phyloP scores from a whole-genome alignment of 2,797 vertebrate species.

The Xiphophorus birchmanni region DNA sequence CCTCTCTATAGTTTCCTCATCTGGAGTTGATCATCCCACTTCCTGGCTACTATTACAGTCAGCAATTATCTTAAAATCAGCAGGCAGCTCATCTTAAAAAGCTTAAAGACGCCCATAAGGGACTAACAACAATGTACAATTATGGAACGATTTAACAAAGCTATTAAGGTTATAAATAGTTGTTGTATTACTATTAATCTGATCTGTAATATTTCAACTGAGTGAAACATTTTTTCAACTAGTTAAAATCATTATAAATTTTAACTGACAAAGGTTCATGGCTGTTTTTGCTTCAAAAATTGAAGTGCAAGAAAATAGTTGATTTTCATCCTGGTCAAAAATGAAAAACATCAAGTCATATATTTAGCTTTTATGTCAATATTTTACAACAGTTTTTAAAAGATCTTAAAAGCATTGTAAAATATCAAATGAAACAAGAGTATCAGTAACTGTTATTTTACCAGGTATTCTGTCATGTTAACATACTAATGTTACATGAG shows the following conservation, averaged over 20 bases:
- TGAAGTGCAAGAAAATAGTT: background rate
- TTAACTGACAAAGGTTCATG: background rate
- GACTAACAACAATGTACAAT: background rate
- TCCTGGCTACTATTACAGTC: constrained; percentile 91
- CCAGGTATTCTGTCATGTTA: background rate
- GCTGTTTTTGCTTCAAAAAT: background rate
- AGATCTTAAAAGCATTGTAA: background rate
- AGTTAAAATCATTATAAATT: background rate
- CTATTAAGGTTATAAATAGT: background rate
- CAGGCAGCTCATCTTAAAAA: constrained; percentile 89
- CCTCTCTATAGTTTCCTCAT: constrained; percentile 75
- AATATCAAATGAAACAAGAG: background rate
- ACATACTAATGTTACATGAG: background rate
- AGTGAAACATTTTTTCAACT: background rate
- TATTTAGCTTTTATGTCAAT: background rate
- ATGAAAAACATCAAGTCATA: background rate
- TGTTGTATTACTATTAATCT: background rate
- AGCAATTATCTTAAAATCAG: constrained; percentile 92
- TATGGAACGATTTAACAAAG: background rate
- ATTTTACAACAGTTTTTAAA: background rate
- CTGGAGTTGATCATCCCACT: constrained; percentile 93
- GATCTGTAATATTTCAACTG: background rate
- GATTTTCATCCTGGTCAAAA: background rate
- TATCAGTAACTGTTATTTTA: background rate
- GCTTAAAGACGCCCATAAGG: constrained; percentile 47